Base-by-base conservation (phyloP, 2,113 vertebrate genomes). In the Eurystomus gularis region DNA sequence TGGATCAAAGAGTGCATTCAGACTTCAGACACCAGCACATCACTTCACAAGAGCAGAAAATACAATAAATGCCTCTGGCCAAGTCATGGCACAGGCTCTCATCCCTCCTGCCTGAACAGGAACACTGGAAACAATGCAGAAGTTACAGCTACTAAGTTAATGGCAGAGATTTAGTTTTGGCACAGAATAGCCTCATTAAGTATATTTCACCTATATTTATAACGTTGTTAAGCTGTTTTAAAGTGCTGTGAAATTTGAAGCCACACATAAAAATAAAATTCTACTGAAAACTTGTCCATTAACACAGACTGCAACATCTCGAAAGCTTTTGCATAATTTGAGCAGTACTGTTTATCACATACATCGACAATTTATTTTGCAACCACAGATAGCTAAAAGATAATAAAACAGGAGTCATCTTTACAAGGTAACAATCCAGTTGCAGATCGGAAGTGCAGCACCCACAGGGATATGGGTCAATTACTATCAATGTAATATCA, bases 361-460 rank as follows among this genome's bases (percentile, higher is more conserved):
- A 68, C 81, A 52, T 90, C 91, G 65, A 68, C 78, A 95, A 91
- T 93, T 96, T 76, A 61, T 80, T 97, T 97, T 96, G 90, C 88
- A 77, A 16, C 49, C 48, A 66, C 55, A 95, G 68, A 86, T 88
- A 76, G 82, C 37, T 93, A 96, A 97, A 54, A 66, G 80, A 92
- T 93, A 94, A 96, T 95, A 89, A 94, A 96, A 79, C 66, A 95
- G 76, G n/a, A 97, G 37, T 87, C 48, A 82, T 95, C 93, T 90
- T 97, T 95, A 96, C 76, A 96, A 96, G 69, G 35, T 85, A 94
- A 81, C 93, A 95, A 96, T 93, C 76, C 90, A 90, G n/a, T 69
- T 96, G 73, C 91, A 94, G 89, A 88, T 95, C 86, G 79, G 92
- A 95, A 88, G 68, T 82, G 85, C 26, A 96, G 57, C 42, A 94